Conservation (phyloP, 2,888 invertebrate genomes). For the Protodeltote pygarga region DNA sequence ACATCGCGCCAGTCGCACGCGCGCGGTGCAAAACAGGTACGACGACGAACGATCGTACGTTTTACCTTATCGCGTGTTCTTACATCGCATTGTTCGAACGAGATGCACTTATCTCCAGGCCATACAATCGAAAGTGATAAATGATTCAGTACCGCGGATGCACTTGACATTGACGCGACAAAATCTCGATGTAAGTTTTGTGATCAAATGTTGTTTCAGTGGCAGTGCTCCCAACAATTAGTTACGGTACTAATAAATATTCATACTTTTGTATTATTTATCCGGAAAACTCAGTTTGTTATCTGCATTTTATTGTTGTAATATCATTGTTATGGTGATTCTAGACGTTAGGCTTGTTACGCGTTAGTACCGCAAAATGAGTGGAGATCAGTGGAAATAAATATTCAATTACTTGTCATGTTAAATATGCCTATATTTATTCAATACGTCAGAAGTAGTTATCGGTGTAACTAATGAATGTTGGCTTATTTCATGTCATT, state of each 20-base stretch:
- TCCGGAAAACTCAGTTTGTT: constrained; percentile 68
- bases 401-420: constrained; percentile 69
- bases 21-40: constrained; percentile 64
- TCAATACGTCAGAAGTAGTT: constrained; percentile 39
- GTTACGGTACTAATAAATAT: constrained; percentile 71
- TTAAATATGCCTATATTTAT: constrained; percentile 59
- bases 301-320: constrained; percentile 76
- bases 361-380: constrained; percentile 66
- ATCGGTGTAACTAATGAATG: constrained; percentile 56
- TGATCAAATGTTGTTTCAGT: constrained; percentile 62
- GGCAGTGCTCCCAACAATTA: constrained; percentile 64
- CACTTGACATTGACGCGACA: constrained; percentile 71
- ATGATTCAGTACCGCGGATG: constrained; percentile 62
- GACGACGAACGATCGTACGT: constrained; percentile 62
- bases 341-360: constrained; percentile 63
- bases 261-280: constrained; percentile 67
- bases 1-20: constrained; percentile 77
- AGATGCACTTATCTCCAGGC: constrained; percentile 70
- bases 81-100: constrained; percentile 59
- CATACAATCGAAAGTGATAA: constrained; percentile 56
- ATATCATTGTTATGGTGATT: constrained; percentile 81
- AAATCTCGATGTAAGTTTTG: constrained; percentile 54
- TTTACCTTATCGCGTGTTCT: constrained; percentile 74
- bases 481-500: constrained; percentile 31
- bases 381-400: constrained; percentile 74